Evolutionary conservation across 2,113 vertebrate species (phyloP), one percentile per base, ranked within the genome.

Genomic region (Arvicanthis niloticus): DNA sequence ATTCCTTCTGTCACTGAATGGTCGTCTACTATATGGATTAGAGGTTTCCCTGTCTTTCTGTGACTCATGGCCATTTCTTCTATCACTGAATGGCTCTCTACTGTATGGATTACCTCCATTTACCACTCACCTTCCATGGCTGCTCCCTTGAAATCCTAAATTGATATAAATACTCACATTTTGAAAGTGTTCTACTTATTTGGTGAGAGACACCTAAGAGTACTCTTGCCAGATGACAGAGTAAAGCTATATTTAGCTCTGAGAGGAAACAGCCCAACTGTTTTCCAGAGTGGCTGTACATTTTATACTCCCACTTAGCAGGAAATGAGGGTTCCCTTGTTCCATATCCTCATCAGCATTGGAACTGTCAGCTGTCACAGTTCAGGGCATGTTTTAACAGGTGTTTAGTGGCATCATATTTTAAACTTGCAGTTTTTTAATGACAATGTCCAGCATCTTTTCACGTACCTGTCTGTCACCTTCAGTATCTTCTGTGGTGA

Each of bases 341-440:
- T 92, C 42, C 22, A 72, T 2, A 88, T 70, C 80, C n/a, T 95
- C 72, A 67, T 78, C 56, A 80, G 68, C n/a, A 82, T n/a, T 89
- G 75, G 77, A 31, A 90, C 72, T 62, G 12, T 70, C 45, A 65
- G 15, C 21, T 51, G 62, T 29, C 22, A 15, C 11, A 8, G 31
- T 10, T 21, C 10, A 31, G 29, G 78, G n/a, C 80, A 60, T 16
- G 13, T 60, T 40, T 26, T 82, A 72, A 72, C 12, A 88, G 34
- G 67, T 88, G 86, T 72, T 70, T 10, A 72, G 45, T 72, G 86
- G 67, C 86, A 53, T 16, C 31, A 48, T 48, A 60, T 53, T 82
- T 68, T 87, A 68, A 84, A 91, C 72, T 53, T 91, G 75, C 29
- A 86, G 53, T 90, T 65, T 72, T 42, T 40, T 92, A 89, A 42